Conservation (phyloP, 2,797 vertebrate genomes). For the Harpagifer antarcticus region DNA sequence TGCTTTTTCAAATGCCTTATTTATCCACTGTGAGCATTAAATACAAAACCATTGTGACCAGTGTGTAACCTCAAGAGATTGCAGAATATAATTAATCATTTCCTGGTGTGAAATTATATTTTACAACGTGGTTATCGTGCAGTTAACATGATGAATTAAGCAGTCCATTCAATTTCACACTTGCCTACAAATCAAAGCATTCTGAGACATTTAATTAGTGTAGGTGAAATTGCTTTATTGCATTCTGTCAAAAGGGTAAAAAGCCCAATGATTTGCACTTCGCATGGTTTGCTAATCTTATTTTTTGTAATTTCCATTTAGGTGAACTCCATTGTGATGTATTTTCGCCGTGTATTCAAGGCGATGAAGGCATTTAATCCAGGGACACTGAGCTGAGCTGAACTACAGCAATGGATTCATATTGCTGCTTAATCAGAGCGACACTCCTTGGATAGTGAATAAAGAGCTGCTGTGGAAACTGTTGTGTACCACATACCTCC, state of each 20-base stretch:
- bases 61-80: not conserved
- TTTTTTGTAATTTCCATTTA: not conserved
- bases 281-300: too few species aligned
- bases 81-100: conserved; percentile 11
- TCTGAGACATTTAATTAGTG: conserved; percentile 14
- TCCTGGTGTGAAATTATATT: conserved; percentile 32
- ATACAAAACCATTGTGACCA: not conserved
- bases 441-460: conserved; percentile 34
- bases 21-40: conserved; percentile 2
- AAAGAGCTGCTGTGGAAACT: conserved; percentile 7
- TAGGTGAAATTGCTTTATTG: conserved; percentile 24
- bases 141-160: conserved; percentile 26
- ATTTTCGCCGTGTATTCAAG: conserved; percentile 7
- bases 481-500: not conserved
- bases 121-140: not conserved
- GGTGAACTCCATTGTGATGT: conserved; percentile 8
- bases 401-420: conserved; percentile 29
- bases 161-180: conserved; percentile 30
- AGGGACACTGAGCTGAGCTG: conserved; percentile 13
- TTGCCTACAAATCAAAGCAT: conserved; percentile 24
- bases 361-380: conserved; percentile 8
- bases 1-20: not conserved
- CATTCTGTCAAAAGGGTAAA: conserved; percentile 8
- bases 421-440: conserved; percentile 23
- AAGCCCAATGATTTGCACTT: not conserved